Evolutionary conservation across 2,888 invertebrate genomes (phyloP).

Genomic region (Drosophila recens): DNA sequence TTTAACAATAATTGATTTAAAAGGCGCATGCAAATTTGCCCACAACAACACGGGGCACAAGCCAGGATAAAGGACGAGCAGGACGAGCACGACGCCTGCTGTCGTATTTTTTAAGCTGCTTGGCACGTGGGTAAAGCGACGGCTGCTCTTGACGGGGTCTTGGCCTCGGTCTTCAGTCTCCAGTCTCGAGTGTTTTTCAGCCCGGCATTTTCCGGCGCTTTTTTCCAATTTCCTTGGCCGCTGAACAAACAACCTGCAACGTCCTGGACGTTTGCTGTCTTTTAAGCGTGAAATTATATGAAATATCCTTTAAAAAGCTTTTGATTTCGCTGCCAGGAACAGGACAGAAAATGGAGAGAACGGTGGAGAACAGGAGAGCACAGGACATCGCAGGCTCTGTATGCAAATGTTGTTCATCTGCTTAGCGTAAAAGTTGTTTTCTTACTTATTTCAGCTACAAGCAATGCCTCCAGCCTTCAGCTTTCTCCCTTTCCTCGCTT

Average conservation of each 20-base stretch:
- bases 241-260: slow-evolving; percentile 66
- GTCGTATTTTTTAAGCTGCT: slow-evolving; percentile 66
- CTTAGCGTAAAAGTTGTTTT: slow-evolving; percentile 79
- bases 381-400: slow-evolving; percentile 35
- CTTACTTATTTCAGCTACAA: slow-evolving; percentile 69
- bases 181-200: slow-evolving; percentile 32
- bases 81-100: slow-evolving; percentile 27
- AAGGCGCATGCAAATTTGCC: slow-evolving; percentile 79
- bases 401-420: slow-evolving; percentile 79
- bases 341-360: no score
- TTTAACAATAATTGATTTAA: slow-evolving; percentile 82
- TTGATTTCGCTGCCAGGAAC: slow-evolving; percentile 55
- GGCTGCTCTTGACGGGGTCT: slow-evolving; percentile 60
- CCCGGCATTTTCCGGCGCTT: slow-evolving; percentile 11
- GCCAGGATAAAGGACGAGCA: slow-evolving; percentile 23
- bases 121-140: slow-evolving; percentile 77
- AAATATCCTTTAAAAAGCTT: slow-evolving; percentile 81
- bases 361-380: no score
- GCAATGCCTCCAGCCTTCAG: slow-evolving; percentile 15
- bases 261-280: slow-evolving; percentile 35
- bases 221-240: slow-evolving; percentile 64
- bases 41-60: slow-evolving; percentile 23
- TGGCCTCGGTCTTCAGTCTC: background rate
- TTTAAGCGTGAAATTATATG: slow-evolving; percentile 73
- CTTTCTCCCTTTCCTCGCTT: background rate